Evolutionary conservation across 2,888 invertebrate genomes (phyloP), one percentile per base, ranked within the genome.

Genomic region (Quadriops clusia): DNA sequence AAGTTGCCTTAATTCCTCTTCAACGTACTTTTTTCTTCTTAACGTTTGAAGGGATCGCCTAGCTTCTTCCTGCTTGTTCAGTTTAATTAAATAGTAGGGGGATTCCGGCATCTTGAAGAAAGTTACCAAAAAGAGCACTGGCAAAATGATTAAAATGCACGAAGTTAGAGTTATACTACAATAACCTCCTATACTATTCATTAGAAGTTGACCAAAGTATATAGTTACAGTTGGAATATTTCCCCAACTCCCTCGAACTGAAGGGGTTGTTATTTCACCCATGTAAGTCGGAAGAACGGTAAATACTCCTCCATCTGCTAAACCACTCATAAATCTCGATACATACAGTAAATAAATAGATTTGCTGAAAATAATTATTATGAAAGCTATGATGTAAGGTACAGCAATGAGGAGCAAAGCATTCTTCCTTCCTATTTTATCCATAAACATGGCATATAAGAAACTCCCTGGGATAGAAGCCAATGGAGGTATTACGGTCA

Each of bases 151-250:
- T 49, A 72, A 73, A 50, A 72, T 64, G 32, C 60, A 60, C 31
- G 70, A 71, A 38, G 72, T 58, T 12, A 53, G 55, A 40, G 51
- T 49, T 55, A 72, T 65, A 36, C 62, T 54, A 13, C 67, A 67
- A 50, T 63, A 68, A 4, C 68, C 68, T 9, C 72, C 73, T 41
- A 72, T 63, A 50, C 68, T 61, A 56, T 69, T 54, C 12, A 51
- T 46, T 6, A 45, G 9, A 10, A 51, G 45, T 13, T 47, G 43
- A 13, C 54, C 54, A 7, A 50, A 25, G 27, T 49, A 48, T 5
- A 44, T 40, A 8, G 29, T 30, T 14, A 49, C 41, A 3, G 48
- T 43, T 34, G 50, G 37, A 2, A 41, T 27, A 32, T 49, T 52
- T 10, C 56, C 56, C 49, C 51, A 54, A 3, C 45, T 40, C 12